phyloP scores from a whole-genome alignment of 2,797 vertebrate species.

The Hydrocynus forskahlii region DNA sequence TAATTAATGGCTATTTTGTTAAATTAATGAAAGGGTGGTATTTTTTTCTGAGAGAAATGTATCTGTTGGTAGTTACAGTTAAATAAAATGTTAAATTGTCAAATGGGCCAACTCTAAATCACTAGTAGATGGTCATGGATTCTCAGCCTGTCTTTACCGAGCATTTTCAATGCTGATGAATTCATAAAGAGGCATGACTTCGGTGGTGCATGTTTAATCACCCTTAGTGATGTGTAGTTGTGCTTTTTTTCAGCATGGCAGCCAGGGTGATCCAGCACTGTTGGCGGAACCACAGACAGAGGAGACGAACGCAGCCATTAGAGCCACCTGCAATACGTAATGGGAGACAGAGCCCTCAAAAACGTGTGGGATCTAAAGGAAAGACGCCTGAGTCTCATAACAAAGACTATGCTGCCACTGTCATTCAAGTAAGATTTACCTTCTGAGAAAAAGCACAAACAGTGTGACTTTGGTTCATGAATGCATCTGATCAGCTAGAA shows the following conservation, averaged over 20 bases:
- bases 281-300: conserved; percentile 70
- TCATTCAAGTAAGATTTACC: conserved; percentile 85
- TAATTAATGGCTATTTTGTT: no score
- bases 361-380: conserved; percentile 12
- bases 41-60: conserved; percentile 52
- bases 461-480: neutral
- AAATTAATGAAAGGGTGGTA: no score
- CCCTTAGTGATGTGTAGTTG: conserved; percentile 46
- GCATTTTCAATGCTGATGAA: conserved; percentile 68
- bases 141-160: conserved; percentile 65
- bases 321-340: conserved; percentile 55
- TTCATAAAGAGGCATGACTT: conserved; percentile 10
- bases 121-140: conserved; percentile 35
- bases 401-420: conserved; percentile 75
- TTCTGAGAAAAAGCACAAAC: neutral
- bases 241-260: conserved; percentile 69
- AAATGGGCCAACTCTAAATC: conserved; percentile 29
- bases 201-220: conserved; percentile 39
- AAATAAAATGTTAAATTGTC: conserved; percentile 10
- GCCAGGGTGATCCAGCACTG: conserved; percentile 74
- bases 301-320: conserved; percentile 61
- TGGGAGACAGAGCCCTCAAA: conserved; percentile 30
- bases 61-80: conserved; percentile 53
- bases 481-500: neutral
- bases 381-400: conserved; percentile 24